Conservation (phyloP, 1,140 invertebrate species). For the Pseudachorutes palmiensis region DNA sequence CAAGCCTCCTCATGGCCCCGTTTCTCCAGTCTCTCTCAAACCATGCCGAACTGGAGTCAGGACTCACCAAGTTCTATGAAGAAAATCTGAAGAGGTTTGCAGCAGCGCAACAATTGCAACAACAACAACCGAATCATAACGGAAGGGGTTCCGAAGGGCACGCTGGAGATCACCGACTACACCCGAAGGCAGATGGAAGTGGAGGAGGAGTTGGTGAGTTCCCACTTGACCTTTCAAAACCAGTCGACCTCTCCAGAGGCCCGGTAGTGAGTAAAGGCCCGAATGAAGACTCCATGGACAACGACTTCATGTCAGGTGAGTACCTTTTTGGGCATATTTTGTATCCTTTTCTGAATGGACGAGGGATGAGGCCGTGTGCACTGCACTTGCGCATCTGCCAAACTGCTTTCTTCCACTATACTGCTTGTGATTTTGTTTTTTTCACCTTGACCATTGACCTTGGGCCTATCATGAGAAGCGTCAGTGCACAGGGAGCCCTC, state of each 20-base stretch:
- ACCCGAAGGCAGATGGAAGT: not conserved
- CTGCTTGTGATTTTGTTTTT: no score
- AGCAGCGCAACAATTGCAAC: slow-evolving; percentile 65
- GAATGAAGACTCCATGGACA: slow-evolving; percentile 39
- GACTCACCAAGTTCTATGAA: slow-evolving; percentile 83
- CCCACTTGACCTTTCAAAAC: slow-evolving; percentile 80
- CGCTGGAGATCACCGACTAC: not conserved
- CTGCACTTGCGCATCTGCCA: slow-evolving; percentile 24
- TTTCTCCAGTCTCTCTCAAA: slow-evolving; percentile 45
- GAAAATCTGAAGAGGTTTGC: slow-evolving; percentile 85
- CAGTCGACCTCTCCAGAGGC: slow-evolving; percentile 65
- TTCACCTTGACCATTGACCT: not conserved
- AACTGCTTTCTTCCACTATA: not conserved
- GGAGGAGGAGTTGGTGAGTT: slow-evolving; percentile 53
- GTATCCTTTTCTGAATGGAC: slow-evolving; percentile 7
- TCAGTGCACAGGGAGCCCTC: slow-evolving; percentile 4
- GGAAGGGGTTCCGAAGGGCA: slow-evolving; percentile 20
- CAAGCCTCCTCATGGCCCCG: slow-evolving; percentile 40
- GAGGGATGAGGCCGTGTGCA: slow-evolving; percentile 31
- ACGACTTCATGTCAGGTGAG: slow-evolving; percentile 38
- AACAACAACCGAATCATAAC: slow-evolving; percentile 44
- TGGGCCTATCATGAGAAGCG: slow-evolving; percentile 4
- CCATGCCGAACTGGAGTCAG: slow-evolving; percentile 61
- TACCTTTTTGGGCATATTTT: slow-evolving; percentile 4
- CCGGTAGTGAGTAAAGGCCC: slow-evolving; percentile 45